Evolutionary conservation across 2,888 invertebrate species (phyloP).

Genomic region (Himalopsyche tibetana): DNA sequence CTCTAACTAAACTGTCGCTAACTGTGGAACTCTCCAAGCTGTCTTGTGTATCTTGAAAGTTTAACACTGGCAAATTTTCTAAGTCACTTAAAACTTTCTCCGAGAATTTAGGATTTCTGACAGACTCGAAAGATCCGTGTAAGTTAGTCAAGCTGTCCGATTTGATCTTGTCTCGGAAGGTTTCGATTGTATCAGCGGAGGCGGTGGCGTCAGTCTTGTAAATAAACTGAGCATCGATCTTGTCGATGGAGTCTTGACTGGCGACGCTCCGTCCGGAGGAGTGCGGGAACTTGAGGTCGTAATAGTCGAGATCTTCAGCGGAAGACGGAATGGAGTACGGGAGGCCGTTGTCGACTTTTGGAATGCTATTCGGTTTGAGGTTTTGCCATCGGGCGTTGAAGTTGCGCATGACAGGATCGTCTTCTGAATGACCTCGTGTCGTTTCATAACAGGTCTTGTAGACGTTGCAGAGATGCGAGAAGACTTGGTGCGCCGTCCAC

Average conservation of each 20-base stretch:
- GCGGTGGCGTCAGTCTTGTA: constrained; percentile 49
- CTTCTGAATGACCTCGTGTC: constrained; percentile 66
- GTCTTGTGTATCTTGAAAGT: background rate
- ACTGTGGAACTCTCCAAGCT: constrained; percentile 7
- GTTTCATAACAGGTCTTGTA: constrained; percentile 70
- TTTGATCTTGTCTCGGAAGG: constrained; percentile 72
- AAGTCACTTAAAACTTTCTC: background rate
- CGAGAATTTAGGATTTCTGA: constrained; percentile 67
- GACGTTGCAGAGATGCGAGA: constrained; percentile 74
- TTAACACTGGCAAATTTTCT: background rate
- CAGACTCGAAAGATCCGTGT: constrained; percentile 82
- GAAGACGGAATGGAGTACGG: constrained; percentile 70
- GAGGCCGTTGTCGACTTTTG: constrained; percentile 77
- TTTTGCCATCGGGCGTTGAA: constrained; percentile 87
- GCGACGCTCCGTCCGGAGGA: constrained; percentile 68
- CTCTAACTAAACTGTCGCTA: background rate
- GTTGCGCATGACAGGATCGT: constrained; percentile 70
- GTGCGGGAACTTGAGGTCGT: constrained; percentile 69
- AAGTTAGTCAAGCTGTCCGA: constrained; percentile 81
- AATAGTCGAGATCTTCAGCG: constrained; percentile 70
- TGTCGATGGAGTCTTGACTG: constrained; percentile 72
- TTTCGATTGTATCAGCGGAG: constrained; percentile 67
- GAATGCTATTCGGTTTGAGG: constrained; percentile 81
- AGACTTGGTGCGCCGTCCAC: constrained; percentile 71
- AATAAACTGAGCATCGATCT: constrained; percentile 69